Base-by-base conservation (phyloP, 2,797 vertebrate genomes). In the Scleropages formosus region DNA sequence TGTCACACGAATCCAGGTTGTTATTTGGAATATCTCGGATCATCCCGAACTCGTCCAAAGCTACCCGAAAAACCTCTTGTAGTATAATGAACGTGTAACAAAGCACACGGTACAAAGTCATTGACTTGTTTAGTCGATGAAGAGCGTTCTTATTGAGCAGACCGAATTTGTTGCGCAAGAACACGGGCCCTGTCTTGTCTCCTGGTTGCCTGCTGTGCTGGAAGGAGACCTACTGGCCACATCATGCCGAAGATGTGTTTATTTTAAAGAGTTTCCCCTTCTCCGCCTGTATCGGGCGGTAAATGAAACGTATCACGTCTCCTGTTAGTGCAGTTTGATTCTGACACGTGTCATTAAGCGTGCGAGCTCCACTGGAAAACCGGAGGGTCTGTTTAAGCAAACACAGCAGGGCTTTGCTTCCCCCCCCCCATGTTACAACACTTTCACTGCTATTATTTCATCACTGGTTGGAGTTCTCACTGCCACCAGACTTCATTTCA, bases 271-370 rank as follows among this genome's bases (percentile, higher is more conserved):
- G 59, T 15, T 58, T 26, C 51, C 61, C 24, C 10, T 3, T 51
- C 51, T 73, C 46, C 53, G 61, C 39, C 46, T 49, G 60, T 16
- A 62, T 20, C 59, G 47, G 49, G 16, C 31, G 51, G 24, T 68
- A 67, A 67, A 67, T 75, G 49, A 58, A 75, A 67, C 74, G 53
- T 22, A 46, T 68, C 64, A 31, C 53, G 58, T 10, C 49, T 67
- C 11, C 26, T 51, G 63, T 66, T 26, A 24, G 61, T 11, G 46
- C 12, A 47, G 13, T 64, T 65, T 74, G 73, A 74, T 65, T 56
- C 11, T 64, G 73, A 74, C 73, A 74, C 47, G 24, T 65, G n/a
- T 65, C 47, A 65, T 74, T 74, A 74, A 74, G 73, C n/a, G 11
- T n/a, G 65, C 7, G 46, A 7, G 39, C 11, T 24, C 26, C 26